These are phyloP conservation scores for Acrocyrtus sp. DNA, from an alignment of 2,888 invertebrate species.

Conservation along the genomic window DNA sequence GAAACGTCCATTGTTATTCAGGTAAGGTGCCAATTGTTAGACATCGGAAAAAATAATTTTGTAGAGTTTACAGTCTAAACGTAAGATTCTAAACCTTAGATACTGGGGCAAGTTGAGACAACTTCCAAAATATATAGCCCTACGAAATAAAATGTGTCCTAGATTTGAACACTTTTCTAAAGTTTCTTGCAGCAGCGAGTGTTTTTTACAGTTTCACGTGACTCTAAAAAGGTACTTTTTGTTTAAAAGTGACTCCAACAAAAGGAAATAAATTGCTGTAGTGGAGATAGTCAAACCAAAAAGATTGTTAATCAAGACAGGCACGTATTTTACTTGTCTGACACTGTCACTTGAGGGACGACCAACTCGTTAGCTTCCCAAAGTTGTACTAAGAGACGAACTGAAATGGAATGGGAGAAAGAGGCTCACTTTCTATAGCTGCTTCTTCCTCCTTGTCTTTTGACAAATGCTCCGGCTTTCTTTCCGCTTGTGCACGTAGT, in stretches of 20 bases:
- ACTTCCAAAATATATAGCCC: no score
- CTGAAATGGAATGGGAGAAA: slow-evolving; percentile 18
- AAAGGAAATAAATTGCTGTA: not conserved
- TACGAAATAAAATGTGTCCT: no score
- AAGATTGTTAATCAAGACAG: not conserved
- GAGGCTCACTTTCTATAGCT: slow-evolving; percentile 16
- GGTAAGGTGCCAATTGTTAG: no score
- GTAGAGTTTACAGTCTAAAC: no score
- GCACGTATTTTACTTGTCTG: not conserved
- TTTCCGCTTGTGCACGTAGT: slow-evolving; percentile 3
- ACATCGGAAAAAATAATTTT: no score
- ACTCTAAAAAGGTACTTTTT: not conserved
- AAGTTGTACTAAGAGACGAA: slow-evolving; percentile 28
- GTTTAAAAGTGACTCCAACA: not conserved
- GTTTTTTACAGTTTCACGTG: no score
- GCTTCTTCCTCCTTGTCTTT: slow-evolving; percentile 17
- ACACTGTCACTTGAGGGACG: slow-evolving; percentile 6
- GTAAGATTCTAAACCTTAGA: no score
- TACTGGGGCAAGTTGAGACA: no score
- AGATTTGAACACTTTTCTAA: no score
- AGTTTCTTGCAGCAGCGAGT: no score
- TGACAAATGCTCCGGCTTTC: slow-evolving; percentile 42
- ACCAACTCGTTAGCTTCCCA: slow-evolving; percentile 29
- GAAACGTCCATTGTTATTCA: no score
- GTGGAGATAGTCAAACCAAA: not conserved